Conservation (phyloP, 2,113 vertebrate genomes). For the Onychostruthus taczanowskii region DNA sequence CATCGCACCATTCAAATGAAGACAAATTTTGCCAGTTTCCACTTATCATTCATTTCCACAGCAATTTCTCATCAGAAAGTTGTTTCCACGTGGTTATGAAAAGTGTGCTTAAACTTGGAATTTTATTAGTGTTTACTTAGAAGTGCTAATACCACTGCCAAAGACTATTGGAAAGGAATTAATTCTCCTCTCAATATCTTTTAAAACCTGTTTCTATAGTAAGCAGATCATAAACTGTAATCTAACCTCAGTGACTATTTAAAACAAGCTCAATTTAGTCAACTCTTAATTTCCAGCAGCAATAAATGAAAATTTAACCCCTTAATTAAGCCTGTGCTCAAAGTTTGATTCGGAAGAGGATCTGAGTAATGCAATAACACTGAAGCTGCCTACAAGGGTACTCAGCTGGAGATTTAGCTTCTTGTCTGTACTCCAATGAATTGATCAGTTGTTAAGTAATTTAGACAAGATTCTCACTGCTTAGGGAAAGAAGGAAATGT, state of each 20-base stretch:
- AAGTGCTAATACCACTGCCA: not conserved
- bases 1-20: not conserved
- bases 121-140: slow-evolving; percentile 19
- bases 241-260: not conserved
- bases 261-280: not conserved
- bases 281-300: not conserved
- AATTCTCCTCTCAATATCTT: not conserved
- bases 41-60: slow-evolving; percentile 20
- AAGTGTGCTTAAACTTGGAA: slow-evolving; percentile 4
- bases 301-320: not conserved
- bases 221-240: not conserved
- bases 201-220: not conserved
- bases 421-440: not conserved
- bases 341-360: not conserved
- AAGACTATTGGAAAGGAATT: not conserved
- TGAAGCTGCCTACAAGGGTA: not conserved
- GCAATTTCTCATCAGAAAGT: not conserved
- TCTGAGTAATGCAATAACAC: not conserved
- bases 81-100: not conserved
- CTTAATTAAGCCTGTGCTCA: not conserved
- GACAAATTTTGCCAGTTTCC: slow-evolving; percentile 18
- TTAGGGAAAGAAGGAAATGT: not conserved
- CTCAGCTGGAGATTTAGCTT: not conserved
- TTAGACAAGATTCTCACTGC: not conserved
- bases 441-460: not conserved